Base-by-base conservation (phyloP, 2,888 invertebrate species). In the Caenorhabditis japonica region DNA sequence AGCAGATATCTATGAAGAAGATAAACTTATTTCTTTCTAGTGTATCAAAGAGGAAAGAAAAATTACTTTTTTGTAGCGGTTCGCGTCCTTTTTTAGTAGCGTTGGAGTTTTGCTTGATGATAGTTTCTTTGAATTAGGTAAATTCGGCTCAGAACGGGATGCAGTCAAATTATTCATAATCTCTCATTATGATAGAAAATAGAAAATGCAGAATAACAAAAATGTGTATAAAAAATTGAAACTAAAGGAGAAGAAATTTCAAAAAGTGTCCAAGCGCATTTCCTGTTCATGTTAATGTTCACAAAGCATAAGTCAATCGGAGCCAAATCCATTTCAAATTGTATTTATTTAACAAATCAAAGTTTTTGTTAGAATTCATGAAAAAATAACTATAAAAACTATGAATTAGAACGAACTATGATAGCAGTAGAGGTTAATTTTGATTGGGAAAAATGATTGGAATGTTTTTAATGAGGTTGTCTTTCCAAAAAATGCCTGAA, bases 61-160 rank as follows among this genome's bases (percentile, higher is more conserved):
- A n/a, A n/a, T 69, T 39, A 69, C 58, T 60, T 69, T 69, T 53
- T 38, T 59, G 19, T 47, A 53, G 30, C 59, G 51, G 53, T 39
- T 47, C n/a, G 34, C 55, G 19, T 59, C 58, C 30, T 58, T 66
- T 36, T 59, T 68, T 46, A 7, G 23, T 25, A 33, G 55, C 33
- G 46, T 5, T 38, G 59, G 38, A 25, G 33, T 21, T 56, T 56
- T 66, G 21, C 15, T 43, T 19, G 41, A 17, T n/a, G 49, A 36
- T 0, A 39, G 8, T 19, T 66, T 66, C 36, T 41, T 56, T 7
- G 56, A 38, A 43, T 43, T 49, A 10, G 36, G 27, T n/a, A 56
- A 66, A 51, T 36, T 66, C 10, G 56, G 43, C 23, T 56, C 66
- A 17, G 66, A 66, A 36, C 66, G 66, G 17, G 66, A 56, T 36